Evolutionary conservation across 2,113 vertebrate genomes (phyloP), one percentile per base, ranked within the genome.

Genomic region (Collichthys lucidus): DNA sequence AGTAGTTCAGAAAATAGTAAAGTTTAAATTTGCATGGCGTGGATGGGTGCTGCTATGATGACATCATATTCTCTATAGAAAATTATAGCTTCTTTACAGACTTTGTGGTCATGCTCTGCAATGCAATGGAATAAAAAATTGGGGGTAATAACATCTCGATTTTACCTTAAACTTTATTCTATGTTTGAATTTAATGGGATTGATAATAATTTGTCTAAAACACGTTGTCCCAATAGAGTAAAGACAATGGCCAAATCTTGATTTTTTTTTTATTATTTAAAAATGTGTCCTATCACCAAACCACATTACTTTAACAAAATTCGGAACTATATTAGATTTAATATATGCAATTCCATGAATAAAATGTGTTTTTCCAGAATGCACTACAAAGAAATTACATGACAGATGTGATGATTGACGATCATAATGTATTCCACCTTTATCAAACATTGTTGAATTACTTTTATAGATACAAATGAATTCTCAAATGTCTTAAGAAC

Each of bases 381-480:
- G 15, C 26, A 35, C 20, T 46, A 26, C 12, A 79, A 56, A 80
- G 4, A 50, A 50, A 65, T 46, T 1, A 55, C 16, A n/a, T 11
- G 22, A 56, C 12, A n/a, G n/a, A 61, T 44, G 65, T 47, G 46
- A 22, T 66, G 70, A 74, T 59, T 53, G 20, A 62, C 69, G 35
- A 31, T 31, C 5, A 59, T 31, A 20, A 52, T 59, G 24, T 17
- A 19, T 60, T 60, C 44, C 29, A 66, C n/a, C 44, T 20, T 50
- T 11, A 50, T 73, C 69, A 73, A 11, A 9, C 19, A 16, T 26
- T 40, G 40, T 16, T 49, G 7, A 35, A 60, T 60, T 4, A 29
- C 26, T 26, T 59, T 29, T 59, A 59, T 31, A 59, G 56, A 3
- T 16, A 29, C 56, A 29, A 59, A 24, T 35, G 0, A 11, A 40